Evolutionary conservation across 2,113 vertebrate species (phyloP).

Genomic region (Eonycteris spelaea): DNA sequence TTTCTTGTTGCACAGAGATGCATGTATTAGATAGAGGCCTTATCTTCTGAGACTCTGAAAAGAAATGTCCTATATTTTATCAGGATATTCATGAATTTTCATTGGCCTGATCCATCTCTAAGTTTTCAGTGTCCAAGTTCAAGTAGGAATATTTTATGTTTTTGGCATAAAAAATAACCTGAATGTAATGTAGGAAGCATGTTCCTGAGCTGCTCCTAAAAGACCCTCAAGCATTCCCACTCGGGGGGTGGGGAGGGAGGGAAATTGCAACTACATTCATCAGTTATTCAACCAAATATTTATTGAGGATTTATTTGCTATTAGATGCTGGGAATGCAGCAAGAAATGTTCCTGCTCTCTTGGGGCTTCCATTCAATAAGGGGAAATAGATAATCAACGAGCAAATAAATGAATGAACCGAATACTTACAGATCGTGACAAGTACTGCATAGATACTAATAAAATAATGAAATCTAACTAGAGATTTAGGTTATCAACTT

Average conservation of each 20-base stretch:
- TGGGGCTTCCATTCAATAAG: neutral
- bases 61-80: neutral
- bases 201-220: neutral
- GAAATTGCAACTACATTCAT: neutral
- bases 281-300: neutral
- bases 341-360: neutral
- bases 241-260: too few species aligned
- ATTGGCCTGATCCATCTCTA: neutral
- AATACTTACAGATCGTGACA: slow-evolving; percentile 8
- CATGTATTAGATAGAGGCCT: neutral
- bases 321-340: neutral
- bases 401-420: slow-evolving; percentile 20
- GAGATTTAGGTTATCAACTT: neutral
- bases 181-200: neutral
- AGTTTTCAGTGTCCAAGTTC: neutral
- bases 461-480: slow-evolving; percentile 17
- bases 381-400: neutral
- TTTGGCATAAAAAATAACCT: neutral
- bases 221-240: neutral
- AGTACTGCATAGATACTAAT: neutral
- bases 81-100: neutral
- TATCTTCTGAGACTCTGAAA: neutral
- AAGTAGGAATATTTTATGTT: neutral
- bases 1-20: neutral
- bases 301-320: neutral